A percentile compares a stretch with the other conserved stretches of the same genome.
These are phyloP conservation scores for Eleginops maclovinus DNA, from an alignment of 2,113 vertebrate species.

Conservation along the genomic window DNA sequence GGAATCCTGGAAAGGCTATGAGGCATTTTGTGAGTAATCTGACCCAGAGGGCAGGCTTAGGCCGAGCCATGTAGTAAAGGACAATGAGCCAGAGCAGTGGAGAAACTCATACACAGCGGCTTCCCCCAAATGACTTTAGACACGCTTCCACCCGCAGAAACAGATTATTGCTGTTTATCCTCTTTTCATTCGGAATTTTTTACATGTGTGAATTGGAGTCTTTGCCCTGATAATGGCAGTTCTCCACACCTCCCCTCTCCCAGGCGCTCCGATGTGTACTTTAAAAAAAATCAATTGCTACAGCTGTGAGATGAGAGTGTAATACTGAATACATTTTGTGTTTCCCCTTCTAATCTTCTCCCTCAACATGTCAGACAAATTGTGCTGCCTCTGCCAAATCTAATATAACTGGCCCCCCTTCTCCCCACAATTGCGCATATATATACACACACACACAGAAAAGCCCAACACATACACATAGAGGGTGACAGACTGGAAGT, in stretches of 20 bases:
- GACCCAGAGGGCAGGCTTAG: conserved; percentile 81
- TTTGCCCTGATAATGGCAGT: conserved; percentile 71
- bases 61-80: conserved; percentile 72
- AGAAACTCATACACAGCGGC: conserved; percentile 72
- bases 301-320: conserved; percentile 79
- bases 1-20: conserved; percentile 72
- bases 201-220: conserved; percentile 73
- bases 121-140: conserved; percentile 77
- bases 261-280: conserved; percentile 65
- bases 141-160: conserved; percentile 76
- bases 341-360: conserved; percentile 80
- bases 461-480: conserved; percentile 35
- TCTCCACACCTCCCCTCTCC: conserved; percentile 71
- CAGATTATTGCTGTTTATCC: conserved; percentile 81
- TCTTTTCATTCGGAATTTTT: conserved; percentile 72
- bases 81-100: conserved; percentile 77
- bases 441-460: neutral
- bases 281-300: conserved; percentile 77
- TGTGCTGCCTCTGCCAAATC: conserved; percentile 79
- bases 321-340: conserved; percentile 80
- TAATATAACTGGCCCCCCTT: conserved; percentile 69
- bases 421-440: conserved; percentile 26
- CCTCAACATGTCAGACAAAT: conserved; percentile 82
- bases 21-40: conserved; percentile 81
- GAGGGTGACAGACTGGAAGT: conserved; percentile 29